Evolutionary conservation across 2,888 invertebrate species (phyloP), one percentile per base, ranked within the genome.

Genomic region (Caprella mutica): DNA sequence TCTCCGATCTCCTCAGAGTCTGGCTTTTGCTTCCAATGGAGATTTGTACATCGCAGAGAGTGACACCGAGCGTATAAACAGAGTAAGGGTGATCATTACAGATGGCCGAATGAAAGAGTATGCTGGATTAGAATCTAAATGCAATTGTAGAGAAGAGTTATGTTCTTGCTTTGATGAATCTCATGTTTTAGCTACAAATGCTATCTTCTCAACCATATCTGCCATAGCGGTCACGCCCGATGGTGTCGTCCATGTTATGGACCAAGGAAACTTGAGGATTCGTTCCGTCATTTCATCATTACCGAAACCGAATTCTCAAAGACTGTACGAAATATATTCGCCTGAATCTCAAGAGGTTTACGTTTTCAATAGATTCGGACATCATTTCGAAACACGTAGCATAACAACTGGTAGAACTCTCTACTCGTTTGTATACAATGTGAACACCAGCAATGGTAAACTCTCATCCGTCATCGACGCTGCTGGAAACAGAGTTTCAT

Each of bases 311-410:
- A 59, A 65, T 33, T 55, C 59, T 52, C 80, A 85, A 0, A 77
- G 90, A 42, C 87, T 89, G 70, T 97, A 94, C 71, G 90, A 93
- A 72, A 91, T 98, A 56, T 89, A 89, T 69, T 90, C 92, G 0
- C 88, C 94, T 0, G 92, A 93, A 68, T 89, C 91, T 4, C 93
- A 94, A 72, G 96, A 96, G 72, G 85, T 90, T 60, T 92, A 91
- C 69, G 83, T 91, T 24, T 92, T 92, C 75, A 92, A 92, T 69
- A 78, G 90, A 67, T 91, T 92, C 70, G 97, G 97, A 0, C 94
- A 94, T 71, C 97, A 97, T 70, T 82, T 91, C 2, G 84, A 87
- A 56, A 96, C 94, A 0, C 86, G 85, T 67, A 92, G 93, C 70
- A 93, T 97, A 60, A 76, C 96, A n/a, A 94, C 94, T 0, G 91